Conservation (phyloP, 2,797 vertebrate species). For the Todus mexicanus region DNA sequence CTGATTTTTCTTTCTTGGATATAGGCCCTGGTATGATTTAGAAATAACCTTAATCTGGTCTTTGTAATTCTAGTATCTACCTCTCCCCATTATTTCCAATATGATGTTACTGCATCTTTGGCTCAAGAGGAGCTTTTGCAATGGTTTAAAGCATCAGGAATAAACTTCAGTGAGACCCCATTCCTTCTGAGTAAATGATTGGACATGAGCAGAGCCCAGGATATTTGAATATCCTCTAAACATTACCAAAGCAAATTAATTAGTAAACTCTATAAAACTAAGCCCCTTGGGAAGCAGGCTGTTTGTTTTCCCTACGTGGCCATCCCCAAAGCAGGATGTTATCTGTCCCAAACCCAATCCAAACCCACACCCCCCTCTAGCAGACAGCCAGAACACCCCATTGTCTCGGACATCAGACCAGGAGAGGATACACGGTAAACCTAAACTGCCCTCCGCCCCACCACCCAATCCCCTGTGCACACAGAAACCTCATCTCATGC, state of each 20-base stretch:
- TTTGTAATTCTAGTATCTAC: slow-evolving; percentile 4
- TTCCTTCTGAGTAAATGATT: not conserved
- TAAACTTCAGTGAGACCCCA: not conserved
- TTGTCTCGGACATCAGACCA: not conserved
- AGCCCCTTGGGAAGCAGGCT: not conserved
- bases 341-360: not conserved
- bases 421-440: not conserved
- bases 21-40: not conserved
- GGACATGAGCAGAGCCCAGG: not conserved
- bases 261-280: not conserved
- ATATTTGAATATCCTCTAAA: slow-evolving; percentile 3
- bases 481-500: not conserved
- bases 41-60: slow-evolving; percentile 2
- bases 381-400: not conserved
- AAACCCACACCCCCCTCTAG: not conserved
- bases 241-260: not conserved
- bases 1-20: slow-evolving; percentile 8
- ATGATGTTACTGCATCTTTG: not conserved
- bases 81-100: slow-evolving; percentile 5
- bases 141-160: not conserved
- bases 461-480: not conserved
- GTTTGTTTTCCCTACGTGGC: not conserved
- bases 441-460: not conserved
- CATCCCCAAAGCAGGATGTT: not conserved
- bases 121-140: not conserved